Percentiles rank a stretch among this genome's conserved stretches.
These are phyloP conservation scores for Anseranas semipalmata DNA, from an alignment of 2,113 vertebrate genomes.

Conservation along the genomic window DNA sequence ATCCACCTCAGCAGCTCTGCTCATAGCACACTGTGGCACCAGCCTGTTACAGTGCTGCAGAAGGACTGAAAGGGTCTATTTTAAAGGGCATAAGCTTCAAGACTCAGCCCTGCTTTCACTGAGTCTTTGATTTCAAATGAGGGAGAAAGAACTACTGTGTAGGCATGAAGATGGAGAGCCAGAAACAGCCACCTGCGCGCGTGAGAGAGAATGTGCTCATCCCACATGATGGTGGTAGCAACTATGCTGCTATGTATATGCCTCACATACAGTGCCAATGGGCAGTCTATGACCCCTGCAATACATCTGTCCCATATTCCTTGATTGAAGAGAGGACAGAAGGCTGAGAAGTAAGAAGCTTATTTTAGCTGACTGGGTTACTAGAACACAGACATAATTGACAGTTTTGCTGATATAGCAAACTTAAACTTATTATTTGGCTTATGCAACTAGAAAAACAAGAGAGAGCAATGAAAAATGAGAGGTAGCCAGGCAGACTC, in stretches of 20 bases:
- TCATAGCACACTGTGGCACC: constrained; percentile 30
- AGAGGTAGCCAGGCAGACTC: background rate
- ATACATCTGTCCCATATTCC: constrained; percentile 24
- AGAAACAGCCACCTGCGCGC: constrained; percentile 53
- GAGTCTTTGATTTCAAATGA: constrained; percentile 47
- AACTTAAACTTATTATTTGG: background rate
- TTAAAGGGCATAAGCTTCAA: constrained; percentile 29
- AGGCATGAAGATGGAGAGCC: constrained; percentile 30
- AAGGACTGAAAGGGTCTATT: constrained; percentile 51
- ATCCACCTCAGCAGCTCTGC: constrained; percentile 40
- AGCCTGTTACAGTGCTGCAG: background rate
- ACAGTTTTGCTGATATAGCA: constrained; percentile 7
- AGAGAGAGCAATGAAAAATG: background rate
- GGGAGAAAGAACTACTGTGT: constrained; percentile 50
- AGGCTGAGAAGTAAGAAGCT: constrained; percentile 42
- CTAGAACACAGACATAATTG: background rate
- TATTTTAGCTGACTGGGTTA: constrained; percentile 40
- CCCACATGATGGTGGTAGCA: background rate
- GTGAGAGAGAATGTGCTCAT: background rate
- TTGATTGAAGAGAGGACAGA: background rate
- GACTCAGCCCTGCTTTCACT: constrained; percentile 14
- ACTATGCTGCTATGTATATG: background rate
- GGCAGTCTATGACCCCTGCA: background rate
- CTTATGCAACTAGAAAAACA: constrained; percentile 3
- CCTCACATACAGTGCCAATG: background rate